Percentiles rank a stretch among this genome's conserved stretches.
phyloP scores from a whole-genome alignment of 2,113 vertebrate species.

The Syrrhaptes paradoxus region DNA sequence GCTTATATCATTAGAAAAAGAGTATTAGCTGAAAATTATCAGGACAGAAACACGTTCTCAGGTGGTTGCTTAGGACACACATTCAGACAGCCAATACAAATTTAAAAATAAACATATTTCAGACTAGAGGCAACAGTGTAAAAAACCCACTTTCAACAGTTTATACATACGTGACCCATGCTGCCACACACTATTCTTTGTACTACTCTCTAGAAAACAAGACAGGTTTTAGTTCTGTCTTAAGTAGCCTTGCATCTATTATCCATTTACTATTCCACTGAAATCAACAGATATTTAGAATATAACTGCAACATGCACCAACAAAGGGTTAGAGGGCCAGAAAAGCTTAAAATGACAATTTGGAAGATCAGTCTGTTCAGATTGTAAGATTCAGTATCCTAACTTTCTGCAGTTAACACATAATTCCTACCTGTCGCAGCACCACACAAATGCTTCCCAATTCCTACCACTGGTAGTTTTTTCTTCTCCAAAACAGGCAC shows the following conservation, averaged over 20 bases:
- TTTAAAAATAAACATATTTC: neutral
- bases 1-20: neutral
- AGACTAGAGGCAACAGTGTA: neutral
- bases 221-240: neutral
- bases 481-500: slow-evolving; percentile 82
- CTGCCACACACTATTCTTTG: neutral
- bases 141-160: neutral
- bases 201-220: neutral
- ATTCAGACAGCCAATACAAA: neutral
- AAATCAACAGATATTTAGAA: neutral
- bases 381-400: neutral
- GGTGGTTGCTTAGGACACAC: neutral
- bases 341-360: neutral
- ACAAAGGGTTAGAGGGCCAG: neutral
- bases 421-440: slow-evolving; percentile 88
- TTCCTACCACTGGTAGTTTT: slow-evolving; percentile 85
- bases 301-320: neutral
- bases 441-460: slow-evolving; percentile 96
- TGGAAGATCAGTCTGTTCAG: neutral
- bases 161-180: neutral
- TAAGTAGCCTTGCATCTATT: neutral
- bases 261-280: neutral
- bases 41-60: neutral
- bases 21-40: neutral
- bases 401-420: neutral